Evolutionary conservation across 2,888 invertebrate genomes (phyloP).

Genomic region (Copidosoma aretas): DNA sequence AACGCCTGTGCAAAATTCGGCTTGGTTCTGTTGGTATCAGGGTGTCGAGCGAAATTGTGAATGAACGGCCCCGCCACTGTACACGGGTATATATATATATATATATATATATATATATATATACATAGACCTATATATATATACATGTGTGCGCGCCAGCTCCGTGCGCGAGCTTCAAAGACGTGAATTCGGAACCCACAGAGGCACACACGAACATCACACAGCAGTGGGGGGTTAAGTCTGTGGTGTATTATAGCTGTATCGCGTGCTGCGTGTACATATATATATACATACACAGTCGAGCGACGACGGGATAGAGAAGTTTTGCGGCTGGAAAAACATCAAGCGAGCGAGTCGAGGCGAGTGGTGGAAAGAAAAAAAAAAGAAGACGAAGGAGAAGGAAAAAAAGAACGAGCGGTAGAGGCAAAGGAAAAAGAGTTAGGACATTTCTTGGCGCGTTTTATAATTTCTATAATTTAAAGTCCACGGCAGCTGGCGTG

Average conservation of each 20-base stretch:
- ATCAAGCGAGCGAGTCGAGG: constrained; percentile 10
- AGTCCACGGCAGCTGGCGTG: constrained; percentile 62
- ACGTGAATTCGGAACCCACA: not conserved
- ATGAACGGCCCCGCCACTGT: not conserved
- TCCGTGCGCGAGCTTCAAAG: too few species aligned
- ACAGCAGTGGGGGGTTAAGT: too few species aligned
- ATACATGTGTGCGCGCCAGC: too few species aligned
- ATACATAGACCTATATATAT: too few species aligned
- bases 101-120: too few species aligned
- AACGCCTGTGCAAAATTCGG: too few species aligned
- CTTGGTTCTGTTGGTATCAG: too few species aligned
- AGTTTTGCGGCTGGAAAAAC: constrained; percentile 29
- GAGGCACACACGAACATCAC: too few species aligned
- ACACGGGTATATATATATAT: constrained; percentile 1
- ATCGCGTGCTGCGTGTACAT: too few species aligned
- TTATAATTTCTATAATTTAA: constrained; percentile 63
- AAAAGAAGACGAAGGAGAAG: constrained; percentile 21
- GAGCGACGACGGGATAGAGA: constrained; percentile 15
- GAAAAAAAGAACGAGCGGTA: constrained; percentile 23
- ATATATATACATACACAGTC: not conserved
- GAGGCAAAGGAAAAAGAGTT: constrained; percentile 37
- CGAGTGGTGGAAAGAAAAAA: not conserved
- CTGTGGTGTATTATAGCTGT: too few species aligned
- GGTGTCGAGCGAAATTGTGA: not conserved
- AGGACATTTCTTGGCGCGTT: constrained; percentile 53